phyloP scores from a whole-genome alignment of 1,140 invertebrate species.

The Macrobrachium rosenbergii region DNA sequence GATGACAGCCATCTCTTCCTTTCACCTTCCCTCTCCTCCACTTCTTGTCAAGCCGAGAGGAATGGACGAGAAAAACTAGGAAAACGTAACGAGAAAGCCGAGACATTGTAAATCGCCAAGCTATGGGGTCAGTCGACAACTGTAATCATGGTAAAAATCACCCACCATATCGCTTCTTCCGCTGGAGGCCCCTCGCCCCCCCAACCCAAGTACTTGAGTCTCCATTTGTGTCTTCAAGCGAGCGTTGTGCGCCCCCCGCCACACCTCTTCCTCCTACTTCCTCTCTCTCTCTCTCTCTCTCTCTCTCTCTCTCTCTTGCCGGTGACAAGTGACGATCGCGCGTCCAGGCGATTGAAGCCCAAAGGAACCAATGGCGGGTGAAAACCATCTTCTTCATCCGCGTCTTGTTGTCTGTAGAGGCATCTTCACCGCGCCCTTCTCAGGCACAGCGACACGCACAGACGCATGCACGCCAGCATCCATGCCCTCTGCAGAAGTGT shows the following conservation, averaged over 20 bases:
- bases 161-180: not conserved
- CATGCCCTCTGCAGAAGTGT: not conserved
- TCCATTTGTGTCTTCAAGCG: not conserved
- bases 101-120: slow-evolving; percentile 28
- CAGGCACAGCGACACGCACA: not conserved
- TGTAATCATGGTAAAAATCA: slow-evolving; percentile 42
- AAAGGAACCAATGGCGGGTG: slow-evolving; percentile 60
- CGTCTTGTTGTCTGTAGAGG: slow-evolving; percentile 49
- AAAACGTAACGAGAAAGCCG: too few species aligned
- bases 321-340: slow-evolving; percentile 61
- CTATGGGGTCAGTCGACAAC: slow-evolving; percentile 39
- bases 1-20: too few species aligned
- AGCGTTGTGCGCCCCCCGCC: not conserved
- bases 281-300: slow-evolving; percentile 6
- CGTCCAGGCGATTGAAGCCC: slow-evolving; percentile 58
- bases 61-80: not conserved
- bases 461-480: not conserved
- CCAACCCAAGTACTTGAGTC: not conserved
- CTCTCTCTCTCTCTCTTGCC: slow-evolving; percentile 21
- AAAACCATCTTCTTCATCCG: slow-evolving; percentile 59
- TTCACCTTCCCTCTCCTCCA: too few species aligned
- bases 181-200: too few species aligned
- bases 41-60: not conserved
- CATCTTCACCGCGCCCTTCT: slow-evolving; percentile 28
- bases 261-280: not conserved